Evolutionary conservation across 2,888 invertebrate species (phyloP).

Genomic region (Neocrepidodera transversa): DNA sequence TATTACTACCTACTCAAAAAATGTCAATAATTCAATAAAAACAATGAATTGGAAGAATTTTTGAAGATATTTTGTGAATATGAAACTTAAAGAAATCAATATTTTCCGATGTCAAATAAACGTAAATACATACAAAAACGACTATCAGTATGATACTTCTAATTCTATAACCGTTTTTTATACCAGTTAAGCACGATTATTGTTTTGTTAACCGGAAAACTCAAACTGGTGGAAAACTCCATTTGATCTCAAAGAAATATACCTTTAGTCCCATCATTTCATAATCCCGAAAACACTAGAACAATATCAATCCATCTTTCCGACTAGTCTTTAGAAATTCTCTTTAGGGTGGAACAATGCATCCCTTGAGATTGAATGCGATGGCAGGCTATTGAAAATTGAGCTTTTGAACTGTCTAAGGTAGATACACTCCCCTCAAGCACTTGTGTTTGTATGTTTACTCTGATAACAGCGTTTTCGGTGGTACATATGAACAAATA

Average conservation of each 20-base stretch:
- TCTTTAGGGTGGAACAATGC: slow-evolving; percentile 19
- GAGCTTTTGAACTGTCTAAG: slow-evolving; percentile 20
- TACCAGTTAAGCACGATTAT: too few relatives aligned
- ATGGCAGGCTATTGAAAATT: slow-evolving; percentile 21
- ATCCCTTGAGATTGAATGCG: slow-evolving; percentile 22
- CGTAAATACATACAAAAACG: too few relatives aligned
- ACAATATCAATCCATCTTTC: slow-evolving; percentile 14
- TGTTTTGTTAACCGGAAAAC: slow-evolving; percentile 9
- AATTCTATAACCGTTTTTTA: too few relatives aligned
- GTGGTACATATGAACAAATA: slow-evolving; percentile 23
- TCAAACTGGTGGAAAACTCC: neutral
- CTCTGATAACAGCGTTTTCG: slow-evolving; percentile 21
- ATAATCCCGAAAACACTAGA: slow-evolving; percentile 13
- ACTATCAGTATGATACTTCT: too few relatives aligned
- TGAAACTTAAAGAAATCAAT: too few relatives aligned
- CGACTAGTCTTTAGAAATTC: slow-evolving; percentile 13
- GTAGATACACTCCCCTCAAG: slow-evolving; percentile 9
- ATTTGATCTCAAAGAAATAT: neutral
- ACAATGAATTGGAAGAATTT: too few relatives aligned
- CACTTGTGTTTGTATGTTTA: slow-evolving; percentile 22
- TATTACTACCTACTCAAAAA: too few relatives aligned
- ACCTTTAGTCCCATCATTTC: slow-evolving; percentile 3
- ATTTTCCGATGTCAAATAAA: too few relatives aligned
- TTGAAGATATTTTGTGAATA: too few relatives aligned
- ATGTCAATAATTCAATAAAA: too few relatives aligned